Conservation (phyloP, 2,797 vertebrate genomes). For the Mus spretus region DNA sequence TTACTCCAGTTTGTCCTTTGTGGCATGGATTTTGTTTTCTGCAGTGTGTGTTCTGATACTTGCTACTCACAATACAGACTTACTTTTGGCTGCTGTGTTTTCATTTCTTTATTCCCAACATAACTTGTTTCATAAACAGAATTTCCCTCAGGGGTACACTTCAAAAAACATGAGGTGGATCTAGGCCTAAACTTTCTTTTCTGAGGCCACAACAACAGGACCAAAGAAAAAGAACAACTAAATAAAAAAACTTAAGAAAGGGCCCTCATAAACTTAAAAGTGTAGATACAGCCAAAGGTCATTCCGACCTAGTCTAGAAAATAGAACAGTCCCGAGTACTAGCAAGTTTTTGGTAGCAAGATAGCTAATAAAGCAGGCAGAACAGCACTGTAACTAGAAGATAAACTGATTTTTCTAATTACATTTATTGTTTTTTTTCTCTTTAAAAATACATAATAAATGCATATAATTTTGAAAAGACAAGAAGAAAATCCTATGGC, state of each 20-base stretch:
- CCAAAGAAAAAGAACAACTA: constrained; percentile 56
- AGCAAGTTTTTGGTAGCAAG: constrained; percentile 70
- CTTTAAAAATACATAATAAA: constrained; percentile 77
- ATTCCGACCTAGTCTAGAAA: constrained; percentile 74
- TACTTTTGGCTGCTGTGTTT: constrained; percentile 84
- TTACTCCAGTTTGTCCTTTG: constrained; percentile 82
- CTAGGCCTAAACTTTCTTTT: constrained; percentile 75
- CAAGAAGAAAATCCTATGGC: constrained; percentile 79
- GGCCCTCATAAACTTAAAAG: constrained; percentile 77
- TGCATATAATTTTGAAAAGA: constrained; percentile 80
- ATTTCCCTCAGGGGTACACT: constrained; percentile 75
- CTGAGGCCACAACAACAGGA: constrained; percentile 75
- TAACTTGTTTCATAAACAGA: constrained; percentile 82
- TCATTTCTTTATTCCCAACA: constrained; percentile 83
- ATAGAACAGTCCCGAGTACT: constrained; percentile 64
- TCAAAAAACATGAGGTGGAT: constrained; percentile 75
- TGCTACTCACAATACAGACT: constrained; percentile 81
- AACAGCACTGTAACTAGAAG: constrained; percentile 76
- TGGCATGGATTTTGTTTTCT: constrained; percentile 83
- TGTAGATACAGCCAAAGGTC: constrained; percentile 73
- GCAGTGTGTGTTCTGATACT: constrained; percentile 81
- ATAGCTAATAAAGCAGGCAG: constrained; percentile 62
- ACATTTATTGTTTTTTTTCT: constrained; percentile 69
- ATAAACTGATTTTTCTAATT: constrained; percentile 78
- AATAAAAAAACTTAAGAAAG: constrained; percentile 72